Base-by-base conservation (phyloP, 2,797 vertebrate genomes). In the Paguma larvata region DNA sequence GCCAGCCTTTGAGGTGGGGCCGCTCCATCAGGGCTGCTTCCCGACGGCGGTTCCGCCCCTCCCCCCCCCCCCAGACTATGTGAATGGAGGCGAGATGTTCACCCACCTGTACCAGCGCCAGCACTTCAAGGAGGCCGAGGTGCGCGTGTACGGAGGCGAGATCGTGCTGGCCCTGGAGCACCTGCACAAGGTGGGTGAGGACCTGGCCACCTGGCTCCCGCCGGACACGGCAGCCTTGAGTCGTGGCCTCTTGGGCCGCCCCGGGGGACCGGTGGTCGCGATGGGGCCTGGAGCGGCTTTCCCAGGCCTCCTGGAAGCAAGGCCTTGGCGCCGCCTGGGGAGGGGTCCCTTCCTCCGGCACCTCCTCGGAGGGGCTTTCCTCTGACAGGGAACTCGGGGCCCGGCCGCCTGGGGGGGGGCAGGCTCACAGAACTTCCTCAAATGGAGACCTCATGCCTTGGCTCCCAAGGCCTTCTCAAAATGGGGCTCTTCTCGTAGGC, bases 31-130 rank as follows among this genome's bases (percentile, higher is more conserved):
- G 80, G 19, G 5, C 48, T 4, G 59, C 89, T 89, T 51, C 46
- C 68, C 93, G 38, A 86, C 38, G 12, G 72, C 59, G 59, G 1
- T 46, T 70, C 70, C 53, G 0, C 30, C 27, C 85, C 21, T 19
- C 51, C 53, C 70, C 97, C 62, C 0, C 25, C 19, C 88, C 56
- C 70, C 97, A 99, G 99, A 99, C 97, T 99, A 99, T 18, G 99
- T 99, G 97, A 99, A 99, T 5, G 99, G 99, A 0, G 99, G 99
- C 3, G 99, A 99, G 98, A 99, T 99, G 99, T 99, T 99, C 98
- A 99, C 99, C 68, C 99, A 99, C 98, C 98, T 99, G 93, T 99
- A 99, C 98, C 99, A 99, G 98, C 99, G 99, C 56, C 99, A 99
- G 98, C 99, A 99, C 98, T 99, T 99, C 98, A 98, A 99, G 0